Base-by-base conservation (phyloP, 2,888 invertebrate genomes). In the Tetranychus piercei region DNA sequence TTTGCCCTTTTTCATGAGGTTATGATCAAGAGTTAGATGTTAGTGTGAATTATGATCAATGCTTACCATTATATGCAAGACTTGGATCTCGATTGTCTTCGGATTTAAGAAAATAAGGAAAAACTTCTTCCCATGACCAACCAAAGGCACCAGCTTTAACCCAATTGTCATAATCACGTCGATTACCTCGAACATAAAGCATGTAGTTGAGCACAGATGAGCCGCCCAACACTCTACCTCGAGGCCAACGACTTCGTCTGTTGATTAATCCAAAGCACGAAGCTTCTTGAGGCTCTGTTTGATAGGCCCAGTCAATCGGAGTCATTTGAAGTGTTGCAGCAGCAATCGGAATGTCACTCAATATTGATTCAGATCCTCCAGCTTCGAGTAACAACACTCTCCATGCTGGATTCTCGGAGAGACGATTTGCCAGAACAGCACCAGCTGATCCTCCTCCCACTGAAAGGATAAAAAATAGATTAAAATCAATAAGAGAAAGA, bases 181-280 rank as follows among this genome's bases (percentile, higher is more conserved):
- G 87, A 75, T 92, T 88, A 1, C 94, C 94, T 44, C 94, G 86
- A 78, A 94, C 90, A 83, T 94, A 94, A 88, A 91, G 93, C 94
- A 95, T 95, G 34, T 94, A 94, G 82, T 95, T 95, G 85, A 94
- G 87, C 0, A 92, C 91, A 20, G 93, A 93, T 0, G 92, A 93
- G 0, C 94, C 94, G 7, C 94, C 94, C 11, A 93, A 81, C 4
- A 83, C 82, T 44, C 82, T 78, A 6, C 83, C 84, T 23, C 84
- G 78, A 18, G 79, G 79, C 79, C 79, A 79, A 43, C 79, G 74
- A 74, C 78, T 78, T 74, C 79, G 76, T 77, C 78, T 74, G 74
- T 78, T 77, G 72, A 78, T 78, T 5, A 79, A 76, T 9, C 79
- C 79, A 69, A 79, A 79, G 73, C 79, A 79, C 11, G 79, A 73